Conservation (phyloP, 2,888 invertebrate species). For the Athalia cordata region DNA sequence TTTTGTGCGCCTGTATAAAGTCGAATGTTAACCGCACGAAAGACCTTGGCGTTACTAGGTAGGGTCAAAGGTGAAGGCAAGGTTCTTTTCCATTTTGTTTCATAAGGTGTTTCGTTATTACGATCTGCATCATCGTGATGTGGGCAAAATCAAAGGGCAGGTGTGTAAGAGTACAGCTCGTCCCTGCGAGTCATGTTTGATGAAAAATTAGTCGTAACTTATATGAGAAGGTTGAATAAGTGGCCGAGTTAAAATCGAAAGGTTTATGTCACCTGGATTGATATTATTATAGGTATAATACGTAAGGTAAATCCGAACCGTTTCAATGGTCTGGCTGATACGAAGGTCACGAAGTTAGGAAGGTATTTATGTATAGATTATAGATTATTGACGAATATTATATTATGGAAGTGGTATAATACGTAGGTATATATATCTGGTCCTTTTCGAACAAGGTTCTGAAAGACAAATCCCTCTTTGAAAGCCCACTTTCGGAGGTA, state of each 20-base stretch:
- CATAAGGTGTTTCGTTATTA: too few relatives aligned
- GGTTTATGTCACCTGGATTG: too few relatives aligned
- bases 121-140: too few relatives aligned
- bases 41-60: conserved; percentile 27
- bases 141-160: too few relatives aligned
- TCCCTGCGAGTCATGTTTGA: too few relatives aligned
- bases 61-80: conserved; percentile 21
- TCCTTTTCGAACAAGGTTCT: not conserved
- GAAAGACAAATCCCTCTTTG: conserved; percentile 1
- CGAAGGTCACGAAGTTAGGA: conserved; percentile 11
- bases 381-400: conserved; percentile 32
- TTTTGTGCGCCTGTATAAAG: conserved; percentile 7
- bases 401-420: not conserved
- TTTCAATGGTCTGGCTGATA: conserved; percentile 21
- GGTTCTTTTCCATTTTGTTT: not conserved
- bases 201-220: too few relatives aligned
- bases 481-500: not conserved
- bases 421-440: not conserved
- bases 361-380: conserved; percentile 28
- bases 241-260: too few relatives aligned
- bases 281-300: too few relatives aligned
- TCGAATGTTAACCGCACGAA: conserved; percentile 20
- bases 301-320: not conserved
- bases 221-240: too few relatives aligned
- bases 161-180: too few relatives aligned